Evolutionary conservation across 1,140 invertebrate species (phyloP).

Genomic region (Achatina immaculata): DNA sequence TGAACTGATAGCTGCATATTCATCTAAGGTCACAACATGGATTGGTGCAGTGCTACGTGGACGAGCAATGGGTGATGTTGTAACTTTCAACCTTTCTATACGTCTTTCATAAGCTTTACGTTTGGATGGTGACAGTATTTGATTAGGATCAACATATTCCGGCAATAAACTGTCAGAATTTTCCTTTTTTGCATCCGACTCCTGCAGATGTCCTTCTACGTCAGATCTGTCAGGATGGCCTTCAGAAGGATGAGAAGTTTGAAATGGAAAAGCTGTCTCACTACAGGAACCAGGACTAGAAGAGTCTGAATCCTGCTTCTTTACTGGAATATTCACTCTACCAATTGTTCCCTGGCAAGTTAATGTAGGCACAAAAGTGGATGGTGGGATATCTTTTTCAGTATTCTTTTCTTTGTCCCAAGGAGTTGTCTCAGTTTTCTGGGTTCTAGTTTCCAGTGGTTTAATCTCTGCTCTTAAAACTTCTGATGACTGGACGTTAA

Average conservation of each 20-base stretch:
- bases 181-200: not conserved
- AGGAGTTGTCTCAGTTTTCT: constrained; percentile 1
- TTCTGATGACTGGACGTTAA: not conserved
- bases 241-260: constrained; percentile 27
- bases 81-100: constrained; percentile 74
- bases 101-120: constrained; percentile 64
- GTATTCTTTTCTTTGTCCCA: not conserved
- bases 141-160: constrained; percentile 45
- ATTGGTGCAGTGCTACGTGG: constrained; percentile 88
- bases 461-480: not conserved
- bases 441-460: not conserved
- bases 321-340: constrained; percentile 26
- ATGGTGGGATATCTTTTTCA: not conserved
- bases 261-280: constrained; percentile 41
- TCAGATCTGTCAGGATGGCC: constrained; percentile 33
- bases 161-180: constrained; percentile 39
- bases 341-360: constrained; percentile 28
- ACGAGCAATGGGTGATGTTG: constrained; percentile 86
- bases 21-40: constrained; percentile 83
- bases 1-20: constrained; percentile 73
- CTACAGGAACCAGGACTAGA: constrained; percentile 48
- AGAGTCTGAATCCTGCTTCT: constrained; percentile 30
- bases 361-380: not conserved
- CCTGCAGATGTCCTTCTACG: not conserved
- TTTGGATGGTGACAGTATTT: constrained; percentile 56